Base-by-base conservation (phyloP, 2,797 vertebrate genomes). In the Triplophysa bombifrons region DNA sequence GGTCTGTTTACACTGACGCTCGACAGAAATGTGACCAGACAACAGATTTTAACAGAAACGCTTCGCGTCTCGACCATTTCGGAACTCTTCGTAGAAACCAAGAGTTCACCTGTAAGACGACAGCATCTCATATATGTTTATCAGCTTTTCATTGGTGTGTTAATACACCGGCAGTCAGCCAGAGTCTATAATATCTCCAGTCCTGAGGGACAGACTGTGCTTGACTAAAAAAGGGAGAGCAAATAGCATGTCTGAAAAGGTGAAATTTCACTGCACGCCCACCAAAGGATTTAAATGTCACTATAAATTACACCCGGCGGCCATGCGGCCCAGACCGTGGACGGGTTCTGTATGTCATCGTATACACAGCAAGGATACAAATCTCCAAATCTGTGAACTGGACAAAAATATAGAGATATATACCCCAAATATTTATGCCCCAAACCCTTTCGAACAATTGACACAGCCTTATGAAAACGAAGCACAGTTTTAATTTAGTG, bases 281-380 rank as follows among this genome's bases (percentile, higher is more conserved):
- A 79, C 69, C 80, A 85, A 84, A 85, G 48, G 74, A 80, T 80
- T 78, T 82, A 75, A 82, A 85, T 78, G 80, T 64, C 77, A 61
- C 77, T 67, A 69, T 55, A 76, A 83, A 85, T 80, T 63, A 80
- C 34, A 82, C 56, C 25, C 72, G 80, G 51, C 60, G 48, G 69
- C 16, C 20, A n/a, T 4, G 60, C 55, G 66, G 58, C 61, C 22
- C 55, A 60, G 53, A 76, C 20, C 14, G 71, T 3, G 20, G 30
- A 38, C 3, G 19, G 46, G 9, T 16, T 61, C 22, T 9, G n/a
- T 46, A 2, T 9, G 34, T 64, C 38, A 22, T 63, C 30, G 51
- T 27, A 8, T 80, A 22, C 1, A 68, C 1, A 50, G 17, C 58
- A n/a, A 7, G 6, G 5, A 34, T 34, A 34, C 34, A 7, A 0